Conservation (phyloP, 2,888 invertebrate genomes). For the Chrysolina oricalcia region DNA sequence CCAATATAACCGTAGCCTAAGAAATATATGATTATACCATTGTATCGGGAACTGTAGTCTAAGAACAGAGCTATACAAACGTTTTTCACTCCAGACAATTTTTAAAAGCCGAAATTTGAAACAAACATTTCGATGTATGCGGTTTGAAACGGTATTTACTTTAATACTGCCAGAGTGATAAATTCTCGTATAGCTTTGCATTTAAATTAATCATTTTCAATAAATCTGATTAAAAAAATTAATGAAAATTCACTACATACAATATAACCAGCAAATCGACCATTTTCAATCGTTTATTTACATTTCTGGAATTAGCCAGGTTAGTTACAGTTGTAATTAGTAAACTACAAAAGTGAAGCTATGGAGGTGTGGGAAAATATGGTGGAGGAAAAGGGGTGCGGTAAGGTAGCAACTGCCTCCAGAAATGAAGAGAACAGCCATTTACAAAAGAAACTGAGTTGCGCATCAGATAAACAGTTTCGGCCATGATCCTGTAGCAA, state of each 20-base stretch:
- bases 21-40: too few species aligned
- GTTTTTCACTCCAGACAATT: too few species aligned
- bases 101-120: too few species aligned
- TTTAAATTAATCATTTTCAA: background rate
- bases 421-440: conserved; percentile 32
- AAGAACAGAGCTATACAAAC: too few species aligned
- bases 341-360: conserved; percentile 54
- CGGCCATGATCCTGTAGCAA: too few species aligned
- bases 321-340: conserved; percentile 57
- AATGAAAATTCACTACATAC: background rate
- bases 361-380: conserved; percentile 46
- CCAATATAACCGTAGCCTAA: too few species aligned
- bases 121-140: too few species aligned
- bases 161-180: background rate
- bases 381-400: conserved; percentile 60
- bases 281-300: background rate
- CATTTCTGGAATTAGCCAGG: conserved; percentile 16
- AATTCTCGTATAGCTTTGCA: background rate
- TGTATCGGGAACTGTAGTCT: too few species aligned
- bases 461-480: conserved; percentile 31
- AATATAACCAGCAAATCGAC: background rate
- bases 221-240: background rate
- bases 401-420: conserved; percentile 54
- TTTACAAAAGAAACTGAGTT: conserved; percentile 37
- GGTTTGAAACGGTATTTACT: too few species aligned